Conservation (phyloP, 2,888 invertebrate species). For the Trichopria drosophilae region DNA sequence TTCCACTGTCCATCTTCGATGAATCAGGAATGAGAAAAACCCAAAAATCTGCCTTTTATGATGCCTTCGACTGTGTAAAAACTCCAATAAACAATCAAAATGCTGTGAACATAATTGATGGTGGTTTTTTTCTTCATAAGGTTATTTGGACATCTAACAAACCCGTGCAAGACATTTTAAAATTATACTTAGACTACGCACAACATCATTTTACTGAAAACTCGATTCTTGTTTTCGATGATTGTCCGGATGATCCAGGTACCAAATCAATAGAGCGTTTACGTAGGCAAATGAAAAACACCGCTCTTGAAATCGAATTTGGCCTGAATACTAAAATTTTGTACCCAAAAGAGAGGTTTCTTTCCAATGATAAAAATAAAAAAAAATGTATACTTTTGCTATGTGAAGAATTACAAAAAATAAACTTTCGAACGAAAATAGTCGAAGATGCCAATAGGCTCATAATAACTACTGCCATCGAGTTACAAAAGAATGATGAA, state of each 20-base stretch:
- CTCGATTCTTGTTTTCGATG: too few species aligned
- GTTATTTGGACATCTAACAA: too few species aligned
- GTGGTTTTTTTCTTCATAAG: constrained; percentile 38
- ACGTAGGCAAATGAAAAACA: background rate
- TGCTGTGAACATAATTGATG: too few species aligned
- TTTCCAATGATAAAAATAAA: background rate
- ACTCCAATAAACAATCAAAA: too few species aligned
- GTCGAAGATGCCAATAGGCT: background rate
- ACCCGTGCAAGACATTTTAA: too few species aligned
- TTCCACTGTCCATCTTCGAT: constrained; percentile 42
- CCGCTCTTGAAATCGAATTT: background rate
- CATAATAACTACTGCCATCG: background rate
- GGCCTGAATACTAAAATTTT: background rate
- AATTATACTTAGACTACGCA: too few species aligned
- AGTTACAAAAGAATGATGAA: too few species aligned
- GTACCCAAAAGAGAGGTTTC: background rate
- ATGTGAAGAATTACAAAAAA: background rate
- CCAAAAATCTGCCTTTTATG: constrained; percentile 34
- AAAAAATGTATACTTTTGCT: background rate
- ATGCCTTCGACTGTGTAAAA: too few species aligned
- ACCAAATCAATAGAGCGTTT: background rate
- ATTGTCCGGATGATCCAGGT: background rate
- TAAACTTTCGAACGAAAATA: background rate
- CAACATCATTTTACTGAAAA: too few species aligned
- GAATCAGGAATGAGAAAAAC: constrained; percentile 38